Evolutionary conservation across 2,113 vertebrate genomes (phyloP).

Genomic region (Plecotus auritus): DNA sequence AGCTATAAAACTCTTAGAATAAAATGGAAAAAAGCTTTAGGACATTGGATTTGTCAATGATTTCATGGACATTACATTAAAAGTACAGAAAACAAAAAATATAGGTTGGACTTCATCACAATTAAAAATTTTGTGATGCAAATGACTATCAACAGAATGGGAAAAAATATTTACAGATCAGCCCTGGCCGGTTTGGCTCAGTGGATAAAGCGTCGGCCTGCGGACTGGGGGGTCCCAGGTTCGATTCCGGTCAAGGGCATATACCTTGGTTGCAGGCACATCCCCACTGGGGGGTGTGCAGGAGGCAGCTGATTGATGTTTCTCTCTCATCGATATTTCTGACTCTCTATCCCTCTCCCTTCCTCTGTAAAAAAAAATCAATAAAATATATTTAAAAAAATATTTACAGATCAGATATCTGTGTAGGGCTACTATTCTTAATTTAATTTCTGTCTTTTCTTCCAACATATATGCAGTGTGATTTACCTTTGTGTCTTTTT

Average conservation of each 20-base stretch:
- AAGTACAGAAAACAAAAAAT: not conserved
- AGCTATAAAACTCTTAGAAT: constrained; percentile 1
- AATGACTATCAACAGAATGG: not conserved
- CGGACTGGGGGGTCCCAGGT: too few species aligned
- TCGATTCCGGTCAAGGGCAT: too few species aligned
- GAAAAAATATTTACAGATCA: not conserved
- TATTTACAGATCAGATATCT: not conserved
- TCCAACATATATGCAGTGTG: not conserved
- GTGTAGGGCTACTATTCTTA: not conserved
- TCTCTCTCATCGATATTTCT: too few species aligned
- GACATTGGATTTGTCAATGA: not conserved
- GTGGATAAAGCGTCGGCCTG: too few species aligned
- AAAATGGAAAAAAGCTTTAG: not conserved
- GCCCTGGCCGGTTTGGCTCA: too few species aligned
- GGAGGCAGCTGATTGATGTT: too few species aligned
- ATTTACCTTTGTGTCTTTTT: constrained; percentile 96
- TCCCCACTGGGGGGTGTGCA: too few species aligned
- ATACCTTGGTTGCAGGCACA: too few species aligned
- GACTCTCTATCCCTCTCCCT: too few species aligned
- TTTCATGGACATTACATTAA: not conserved
- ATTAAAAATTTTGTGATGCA: not conserved
- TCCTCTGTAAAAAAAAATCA: too few species aligned
- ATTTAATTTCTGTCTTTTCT: not conserved
- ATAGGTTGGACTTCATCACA: not conserved
- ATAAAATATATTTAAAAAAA: not conserved